Conservation (phyloP, 2,797 vertebrate species). For the Pelobates cultripes region DNA sequence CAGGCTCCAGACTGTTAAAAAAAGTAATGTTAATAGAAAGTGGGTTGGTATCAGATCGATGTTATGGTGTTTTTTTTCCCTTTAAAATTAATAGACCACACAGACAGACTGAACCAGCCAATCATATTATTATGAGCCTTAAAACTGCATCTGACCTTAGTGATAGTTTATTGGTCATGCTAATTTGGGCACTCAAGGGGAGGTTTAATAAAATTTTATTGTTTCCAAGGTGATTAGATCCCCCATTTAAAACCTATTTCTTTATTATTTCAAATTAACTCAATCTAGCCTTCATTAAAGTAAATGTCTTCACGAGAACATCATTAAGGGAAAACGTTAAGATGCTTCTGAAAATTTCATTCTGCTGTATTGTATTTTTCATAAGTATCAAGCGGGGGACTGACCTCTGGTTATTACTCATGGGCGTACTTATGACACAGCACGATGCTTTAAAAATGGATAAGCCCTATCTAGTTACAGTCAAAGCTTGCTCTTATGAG, state of each 20-base stretch:
- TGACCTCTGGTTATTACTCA: neutral
- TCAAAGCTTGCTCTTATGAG: neutral
- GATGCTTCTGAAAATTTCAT: neutral
- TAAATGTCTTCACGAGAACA: neutral
- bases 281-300: conserved; percentile 7
- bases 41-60: no score
- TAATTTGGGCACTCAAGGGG: neutral
- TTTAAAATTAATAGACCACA: neutral
- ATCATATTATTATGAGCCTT: neutral
- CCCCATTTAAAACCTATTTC: neutral
- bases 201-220: conserved; percentile 6
- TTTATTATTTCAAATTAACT: conserved; percentile 3
- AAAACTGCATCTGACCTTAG: neutral
- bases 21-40: no score
- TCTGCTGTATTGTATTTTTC: neutral
- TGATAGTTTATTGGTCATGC: neutral
- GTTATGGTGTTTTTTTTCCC: neutral
- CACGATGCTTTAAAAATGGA: neutral
- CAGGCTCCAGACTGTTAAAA: no score
- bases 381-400: conserved; percentile 1
- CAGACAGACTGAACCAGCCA: neutral
- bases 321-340: conserved; percentile 1
- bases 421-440: neutral
- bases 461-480: neutral
- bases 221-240: neutral